A percentile compares a stretch with the other conserved stretches of the same genome.
Evolutionary conservation across 1,140 invertebrate species (phyloP).

Genomic region (Aphelinus atriplicis): DNA sequence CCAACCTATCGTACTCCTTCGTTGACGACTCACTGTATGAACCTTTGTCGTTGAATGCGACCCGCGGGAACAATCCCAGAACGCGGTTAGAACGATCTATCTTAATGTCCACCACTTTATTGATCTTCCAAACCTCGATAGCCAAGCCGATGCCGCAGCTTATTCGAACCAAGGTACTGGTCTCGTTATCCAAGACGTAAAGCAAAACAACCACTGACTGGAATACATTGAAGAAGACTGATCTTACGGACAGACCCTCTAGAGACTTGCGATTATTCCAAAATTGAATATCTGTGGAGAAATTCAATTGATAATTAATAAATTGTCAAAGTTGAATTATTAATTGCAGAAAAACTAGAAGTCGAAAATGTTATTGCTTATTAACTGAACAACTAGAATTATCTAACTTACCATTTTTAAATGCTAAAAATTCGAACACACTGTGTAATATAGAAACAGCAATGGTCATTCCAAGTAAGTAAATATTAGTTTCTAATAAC

Average conservation of each 20-base stretch:
- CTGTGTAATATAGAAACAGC: constrained; percentile 95
- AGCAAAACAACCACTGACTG: constrained; percentile 94
- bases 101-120: constrained; percentile 92
- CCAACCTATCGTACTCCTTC: constrained; percentile 92
- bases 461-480: constrained; percentile 91
- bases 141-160: constrained; percentile 91
- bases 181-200: constrained; percentile 98
- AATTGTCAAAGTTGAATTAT: neutral
- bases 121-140: constrained; percentile 99
- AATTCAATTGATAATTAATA: constrained; percentile 36
- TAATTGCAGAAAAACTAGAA: too few relatives aligned
- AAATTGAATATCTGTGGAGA: constrained; percentile 93
- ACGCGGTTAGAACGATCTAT: constrained; percentile 79
- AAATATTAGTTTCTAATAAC: constrained; percentile 96
- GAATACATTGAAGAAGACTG: constrained; percentile 99
- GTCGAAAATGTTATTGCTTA: constrained; percentile 1
- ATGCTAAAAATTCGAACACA: constrained; percentile 97
- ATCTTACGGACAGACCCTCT: constrained; percentile 96
- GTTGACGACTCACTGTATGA: constrained; percentile 97
- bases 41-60: constrained; percentile 91
- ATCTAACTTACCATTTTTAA: constrained; percentile 89
- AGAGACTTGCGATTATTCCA: constrained; percentile 98
- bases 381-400: constrained; percentile 5
- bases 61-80: constrained; percentile 82
- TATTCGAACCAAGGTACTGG: constrained; percentile 94